A percentile compares a stretch with the other conserved stretches of the same genome.
phyloP scores from a whole-genome alignment of 2,888 invertebrate species.

The Lamellibrachia columna region DNA sequence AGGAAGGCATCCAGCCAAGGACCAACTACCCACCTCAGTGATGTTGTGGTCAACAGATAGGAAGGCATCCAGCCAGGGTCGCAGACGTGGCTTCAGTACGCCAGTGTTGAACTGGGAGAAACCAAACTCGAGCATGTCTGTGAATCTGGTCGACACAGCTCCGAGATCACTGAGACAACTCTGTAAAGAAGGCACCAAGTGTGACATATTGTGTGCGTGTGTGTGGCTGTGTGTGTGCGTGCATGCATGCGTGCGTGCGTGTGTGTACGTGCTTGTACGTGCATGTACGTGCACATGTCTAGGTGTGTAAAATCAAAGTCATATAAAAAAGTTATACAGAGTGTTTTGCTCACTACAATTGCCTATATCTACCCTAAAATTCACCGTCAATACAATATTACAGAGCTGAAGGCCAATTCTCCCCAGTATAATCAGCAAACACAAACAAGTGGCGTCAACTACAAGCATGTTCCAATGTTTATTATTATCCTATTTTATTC shows the following conservation, averaged over 20 bases:
- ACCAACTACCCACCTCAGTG: slow-evolving; percentile 56
- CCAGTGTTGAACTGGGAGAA: slow-evolving; percentile 81
- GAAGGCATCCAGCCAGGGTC: slow-evolving; percentile 86
- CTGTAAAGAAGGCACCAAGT: slow-evolving; percentile 50
- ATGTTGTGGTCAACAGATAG: slow-evolving; percentile 80
- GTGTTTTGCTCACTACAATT: no score
- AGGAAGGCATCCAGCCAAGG: no score
- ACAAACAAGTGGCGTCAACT: not conserved
- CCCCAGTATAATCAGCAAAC: not conserved
- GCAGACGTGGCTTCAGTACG: slow-evolving; percentile 84
- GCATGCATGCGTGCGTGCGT: not conserved
- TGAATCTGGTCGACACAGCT: slow-evolving; percentile 60
- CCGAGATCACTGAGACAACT: slow-evolving; percentile 65
- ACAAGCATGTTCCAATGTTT: not conserved
- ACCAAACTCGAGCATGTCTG: slow-evolving; percentile 76
- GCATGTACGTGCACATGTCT: not conserved
- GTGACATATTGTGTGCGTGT: not conserved
- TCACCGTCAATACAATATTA: not conserved
- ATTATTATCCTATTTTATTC: not conserved
- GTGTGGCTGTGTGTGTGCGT: not conserved
- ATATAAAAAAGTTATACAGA: not conserved
- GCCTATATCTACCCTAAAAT: not conserved
- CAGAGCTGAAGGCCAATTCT: not conserved
- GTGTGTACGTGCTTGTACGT: no score
- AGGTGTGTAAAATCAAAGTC: not conserved